Evolutionary conservation across 2,888 invertebrate genomes (phyloP), one percentile per base, ranked within the genome.

Genomic region (Galerucella nymphaeae): DNA sequence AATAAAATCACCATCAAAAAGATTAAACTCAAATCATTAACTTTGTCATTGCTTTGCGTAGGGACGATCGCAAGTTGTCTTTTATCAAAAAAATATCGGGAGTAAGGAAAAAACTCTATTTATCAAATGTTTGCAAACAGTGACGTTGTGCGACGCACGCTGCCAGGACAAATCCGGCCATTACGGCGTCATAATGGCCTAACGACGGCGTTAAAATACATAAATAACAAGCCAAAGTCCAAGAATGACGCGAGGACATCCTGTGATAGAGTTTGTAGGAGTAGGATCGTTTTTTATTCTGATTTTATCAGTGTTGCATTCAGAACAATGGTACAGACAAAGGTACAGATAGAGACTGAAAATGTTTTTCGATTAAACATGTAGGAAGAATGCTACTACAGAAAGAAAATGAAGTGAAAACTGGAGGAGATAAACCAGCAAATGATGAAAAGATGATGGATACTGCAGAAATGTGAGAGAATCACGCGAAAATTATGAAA

Each of bases 41-140:
- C 63, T 63, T 23, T 45, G 55, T 65, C 64, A 57, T 63, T 45
- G 55, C 53, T 45, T 42, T 45, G 42, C 13, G 42, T 42, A 62
- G 61, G 68, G 57, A 57, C 11, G 57, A 63, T 16, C 16, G 14
- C 67, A 11, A 61, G 67, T 57, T 57, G 42, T 70, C 42, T 69
- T 18, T 42, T 42, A 65, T 65, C 45, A 55, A 55, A 42, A 61
- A 63, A 41, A 50, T 61, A 64, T 65, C 57, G 55, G 11, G n/a
- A 30, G 8, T 20, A 69, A 53, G 62, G 41, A 82, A 81, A 82
- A 81, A 77, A 79, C 80, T 81, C 84, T 84, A 85, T 85, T 85
- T 85, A 85, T 86, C 86, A 84, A 83, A 83, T 86, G 86, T 86
- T 86, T 86, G 85, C 86, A 86, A 86, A 86, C 86, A 86, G 83